These are phyloP conservation scores for Antheraea mylitta DNA, from an alignment of 1,140 invertebrate genomes.

Conservation along the genomic window DNA sequence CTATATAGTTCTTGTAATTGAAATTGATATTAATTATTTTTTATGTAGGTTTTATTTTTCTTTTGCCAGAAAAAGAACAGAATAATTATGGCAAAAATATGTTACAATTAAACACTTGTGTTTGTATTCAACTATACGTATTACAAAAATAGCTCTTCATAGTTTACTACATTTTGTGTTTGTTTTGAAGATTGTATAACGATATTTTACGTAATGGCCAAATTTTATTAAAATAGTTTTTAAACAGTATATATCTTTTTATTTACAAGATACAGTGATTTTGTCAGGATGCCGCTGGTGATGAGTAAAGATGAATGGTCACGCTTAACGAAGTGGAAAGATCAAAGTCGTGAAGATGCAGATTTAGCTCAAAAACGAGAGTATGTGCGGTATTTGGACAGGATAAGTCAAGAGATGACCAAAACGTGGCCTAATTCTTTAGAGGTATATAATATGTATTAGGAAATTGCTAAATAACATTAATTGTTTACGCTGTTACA, in stretches of 20 bases:
- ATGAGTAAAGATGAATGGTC: conserved; percentile 57
- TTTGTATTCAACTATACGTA: neutral
- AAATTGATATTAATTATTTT: neutral
- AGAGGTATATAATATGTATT: conserved; percentile 44
- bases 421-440: conserved; percentile 67
- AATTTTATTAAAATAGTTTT: too few relatives aligned
- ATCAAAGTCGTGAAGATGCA: conserved; percentile 38
- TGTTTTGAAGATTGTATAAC: neutral
- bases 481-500: too few relatives aligned
- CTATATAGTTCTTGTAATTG: neutral
- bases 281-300: conserved; percentile 47
- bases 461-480: too few relatives aligned
- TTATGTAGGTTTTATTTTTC: neutral
- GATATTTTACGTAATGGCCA: too few relatives aligned
- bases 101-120: neutral
- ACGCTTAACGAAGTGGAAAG: conserved; percentile 48
- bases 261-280: too few relatives aligned
- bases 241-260: neutral
- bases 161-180: neutral
- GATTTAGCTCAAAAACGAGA: conserved; percentile 42
- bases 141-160: neutral
- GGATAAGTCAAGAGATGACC: conserved; percentile 55
- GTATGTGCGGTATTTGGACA: conserved; percentile 48
- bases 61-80: neutral
- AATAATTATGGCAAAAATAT: neutral